Conservation (phyloP, 2,113 vertebrate species). For the Patagioenas fasciata region DNA sequence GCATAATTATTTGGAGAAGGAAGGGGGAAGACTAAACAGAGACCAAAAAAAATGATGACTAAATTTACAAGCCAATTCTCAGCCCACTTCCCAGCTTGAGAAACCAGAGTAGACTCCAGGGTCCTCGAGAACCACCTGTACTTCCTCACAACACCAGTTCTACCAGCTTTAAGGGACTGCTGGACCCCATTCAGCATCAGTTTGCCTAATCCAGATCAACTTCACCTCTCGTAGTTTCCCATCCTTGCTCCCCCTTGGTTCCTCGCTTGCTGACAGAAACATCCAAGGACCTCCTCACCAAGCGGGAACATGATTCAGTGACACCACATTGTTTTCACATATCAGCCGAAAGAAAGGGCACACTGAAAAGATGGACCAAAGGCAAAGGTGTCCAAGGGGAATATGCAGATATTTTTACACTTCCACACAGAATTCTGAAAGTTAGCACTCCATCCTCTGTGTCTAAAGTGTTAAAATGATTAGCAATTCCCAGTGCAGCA, state of each 20-base stretch:
- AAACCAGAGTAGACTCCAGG: neutral
- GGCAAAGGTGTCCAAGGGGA: neutral
- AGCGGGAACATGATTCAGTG: neutral
- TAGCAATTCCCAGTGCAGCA: neutral
- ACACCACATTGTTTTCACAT: neutral
- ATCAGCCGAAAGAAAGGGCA: neutral
- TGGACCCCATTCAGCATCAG: accelerated
- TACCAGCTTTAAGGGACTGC: neutral
- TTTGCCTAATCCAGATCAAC: neutral
- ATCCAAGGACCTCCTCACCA: neutral
- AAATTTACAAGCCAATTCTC: neutral
- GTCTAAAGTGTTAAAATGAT: neutral
- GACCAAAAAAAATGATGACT: neutral
- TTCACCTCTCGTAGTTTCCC: neutral
- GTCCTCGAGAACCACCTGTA: neutral
- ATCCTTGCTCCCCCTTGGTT: neutral
- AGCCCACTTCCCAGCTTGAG: neutral
- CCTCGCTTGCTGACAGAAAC: neutral
- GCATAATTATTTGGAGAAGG: neutral
- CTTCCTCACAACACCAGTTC: neutral
- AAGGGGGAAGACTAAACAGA: neutral
- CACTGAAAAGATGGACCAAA: neutral
- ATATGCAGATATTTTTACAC: neutral
- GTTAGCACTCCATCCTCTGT: neutral
- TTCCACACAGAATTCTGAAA: neutral